Evolutionary conservation across 2,113 vertebrate genomes (phyloP).

Genomic region (Odocoileus virginianus): DNA sequence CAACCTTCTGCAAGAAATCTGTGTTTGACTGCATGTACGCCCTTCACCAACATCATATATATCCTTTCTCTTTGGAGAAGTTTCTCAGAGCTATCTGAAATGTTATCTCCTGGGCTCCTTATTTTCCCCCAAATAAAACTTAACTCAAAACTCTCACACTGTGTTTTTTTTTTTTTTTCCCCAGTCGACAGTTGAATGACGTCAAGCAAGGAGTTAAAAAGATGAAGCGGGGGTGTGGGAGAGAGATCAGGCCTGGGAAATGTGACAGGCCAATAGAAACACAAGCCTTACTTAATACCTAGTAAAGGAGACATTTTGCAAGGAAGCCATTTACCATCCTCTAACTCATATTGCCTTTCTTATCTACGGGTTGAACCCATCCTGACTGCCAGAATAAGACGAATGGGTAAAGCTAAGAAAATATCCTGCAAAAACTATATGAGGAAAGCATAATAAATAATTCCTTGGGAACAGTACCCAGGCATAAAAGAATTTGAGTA

Average conservation of each 20-base stretch:
- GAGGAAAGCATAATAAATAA: slow-evolving; percentile 50
- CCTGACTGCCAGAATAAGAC: slow-evolving; percentile 4
- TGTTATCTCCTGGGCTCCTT: not conserved
- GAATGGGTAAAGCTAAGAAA: slow-evolving; percentile 49
- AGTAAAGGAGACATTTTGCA: not conserved
- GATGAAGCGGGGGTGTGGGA: not conserved
- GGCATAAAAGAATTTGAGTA: slow-evolving; percentile 24
- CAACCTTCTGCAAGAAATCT: not conserved
- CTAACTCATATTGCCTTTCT: slow-evolving; percentile 2
- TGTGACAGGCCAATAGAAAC: not conserved
- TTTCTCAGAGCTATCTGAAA: not conserved
- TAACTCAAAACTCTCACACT: not conserved
- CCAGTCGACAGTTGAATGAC: not conserved
- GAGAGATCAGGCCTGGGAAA: not conserved
- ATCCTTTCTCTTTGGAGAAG: not conserved
- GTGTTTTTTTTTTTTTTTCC: not conserved
- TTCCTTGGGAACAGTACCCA: slow-evolving; percentile 25
- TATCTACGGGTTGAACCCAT: not conserved
- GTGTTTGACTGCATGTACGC: not conserved
- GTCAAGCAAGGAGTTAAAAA: not conserved
- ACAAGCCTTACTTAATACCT: not conserved
- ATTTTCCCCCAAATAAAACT: not conserved
- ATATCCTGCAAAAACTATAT: not conserved
- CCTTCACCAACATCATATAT: not conserved
- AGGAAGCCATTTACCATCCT: not conserved